Base-by-base conservation (phyloP, 2,888 invertebrate genomes). In the Campoplex nolae region DNA sequence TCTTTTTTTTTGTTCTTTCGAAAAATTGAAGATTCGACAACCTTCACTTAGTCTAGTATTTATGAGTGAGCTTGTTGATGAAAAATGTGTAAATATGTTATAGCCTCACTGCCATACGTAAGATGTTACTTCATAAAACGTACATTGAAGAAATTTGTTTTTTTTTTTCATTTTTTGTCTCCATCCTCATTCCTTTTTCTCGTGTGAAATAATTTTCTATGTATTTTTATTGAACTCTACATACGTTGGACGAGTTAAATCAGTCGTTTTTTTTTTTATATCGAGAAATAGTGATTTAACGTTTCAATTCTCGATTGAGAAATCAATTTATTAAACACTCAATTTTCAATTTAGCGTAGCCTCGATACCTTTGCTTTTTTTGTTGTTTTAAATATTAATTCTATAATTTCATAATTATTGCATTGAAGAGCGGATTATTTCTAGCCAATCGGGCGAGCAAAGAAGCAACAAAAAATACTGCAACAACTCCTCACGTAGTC, bases 71-170 rank as follows among this genome's bases (percentile, higher is more conserved):
- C 77, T 77, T 32, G 79, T 83, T 79, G 77, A 80, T 56, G 51
- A 83, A 56, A 38, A 73, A 38, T 74, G 76, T 85, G 84, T 87
- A 84, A 74, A 87, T 84, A 87, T 78, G 70, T 70, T 83, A 86
- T 79, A 84, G 87, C 58, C 82, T 84, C 87, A 87, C 87, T 87
- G 87, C 87, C 87, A 84, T 87, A 87, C 86, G 87, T 87, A 87
- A 87, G 86, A 87, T 87, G 77, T 84, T 85, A 80, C 75, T 82
- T 84, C 84, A 82, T 87, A 87, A 87, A 80, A 85, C 48, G 82
- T 79, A 76, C 80, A 58, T 45, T 28, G 70, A 67, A 84, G 71
- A 32, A 18, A 23, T 23, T 23, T 65, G 45, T 65, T 42, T n/a
- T 58, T 16, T n/a, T 42, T n/a, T 58, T 16, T n/a, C 23, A 56